Percentiles rank a stretch among this genome's conserved stretches.
Evolutionary conservation across 2,888 invertebrate species (phyloP).

Genomic region (Agrotis ipsilon): DNA sequence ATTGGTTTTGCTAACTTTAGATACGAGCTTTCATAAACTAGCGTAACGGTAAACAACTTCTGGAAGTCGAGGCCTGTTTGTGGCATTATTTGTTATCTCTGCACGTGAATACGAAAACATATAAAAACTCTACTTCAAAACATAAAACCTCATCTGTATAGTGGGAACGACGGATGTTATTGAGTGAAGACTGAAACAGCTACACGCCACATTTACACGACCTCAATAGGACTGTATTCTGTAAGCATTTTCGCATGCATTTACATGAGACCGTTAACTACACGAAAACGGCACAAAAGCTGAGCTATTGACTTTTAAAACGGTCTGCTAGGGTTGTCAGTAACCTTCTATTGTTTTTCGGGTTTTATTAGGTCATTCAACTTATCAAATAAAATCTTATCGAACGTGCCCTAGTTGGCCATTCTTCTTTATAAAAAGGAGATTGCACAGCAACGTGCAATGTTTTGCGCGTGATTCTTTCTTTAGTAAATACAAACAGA

Average conservation of each 20-base stretch:
- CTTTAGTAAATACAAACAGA: slow-evolving; percentile 8
- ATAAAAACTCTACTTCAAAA: slow-evolving; percentile 19
- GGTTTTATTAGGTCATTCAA: slow-evolving; percentile 7
- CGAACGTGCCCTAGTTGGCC: slow-evolving; percentile 2
- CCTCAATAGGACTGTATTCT: slow-evolving; percentile 61
- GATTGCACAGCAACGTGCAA: slow-evolving; percentile 21
- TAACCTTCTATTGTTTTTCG: slow-evolving; percentile 17
- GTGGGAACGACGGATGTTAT: slow-evolving; percentile 36
- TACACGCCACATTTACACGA: slow-evolving; percentile 58
- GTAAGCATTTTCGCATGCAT: slow-evolving; percentile 66
- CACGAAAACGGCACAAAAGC: slow-evolving; percentile 66
- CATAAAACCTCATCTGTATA: slow-evolving; percentile 16
- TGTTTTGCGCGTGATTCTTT: slow-evolving; percentile 1
- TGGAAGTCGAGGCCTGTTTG: slow-evolving; percentile 1
- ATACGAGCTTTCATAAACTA: slow-evolving; percentile 12
- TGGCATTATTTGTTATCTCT: slow-evolving; percentile 14
- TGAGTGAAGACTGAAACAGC: slow-evolving; percentile 54
- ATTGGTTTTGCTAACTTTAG: slow-evolving; percentile 6
- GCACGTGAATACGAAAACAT: slow-evolving; percentile 3
- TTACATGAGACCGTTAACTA: slow-evolving; percentile 70
- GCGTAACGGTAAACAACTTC: slow-evolving; percentile 17
- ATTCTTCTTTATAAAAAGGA: slow-evolving; percentile 18
- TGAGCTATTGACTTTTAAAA: slow-evolving; percentile 70
- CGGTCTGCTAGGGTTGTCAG: slow-evolving; percentile 55
- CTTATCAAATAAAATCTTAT: slow-evolving; percentile 15